phyloP scores from a whole-genome alignment of 2,113 vertebrate genomes.

The Eclectus roratus region DNA sequence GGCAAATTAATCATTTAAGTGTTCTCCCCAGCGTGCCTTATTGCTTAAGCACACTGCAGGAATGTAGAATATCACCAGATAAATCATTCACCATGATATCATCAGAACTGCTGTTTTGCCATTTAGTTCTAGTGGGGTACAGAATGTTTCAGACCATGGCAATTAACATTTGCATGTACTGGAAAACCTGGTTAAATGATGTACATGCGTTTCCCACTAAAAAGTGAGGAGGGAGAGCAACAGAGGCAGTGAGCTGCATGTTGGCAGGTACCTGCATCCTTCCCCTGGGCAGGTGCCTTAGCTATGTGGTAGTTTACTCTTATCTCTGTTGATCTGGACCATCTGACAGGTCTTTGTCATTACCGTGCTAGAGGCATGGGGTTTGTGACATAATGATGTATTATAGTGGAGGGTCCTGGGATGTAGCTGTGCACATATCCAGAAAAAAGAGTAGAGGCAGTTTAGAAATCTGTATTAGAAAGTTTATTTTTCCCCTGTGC shows the following conservation, averaged over 20 bases:
- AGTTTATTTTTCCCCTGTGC: background rate
- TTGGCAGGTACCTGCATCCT: background rate
- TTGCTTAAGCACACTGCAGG: background rate
- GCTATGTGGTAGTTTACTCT: background rate
- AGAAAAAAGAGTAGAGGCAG: background rate
- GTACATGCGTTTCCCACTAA: background rate
- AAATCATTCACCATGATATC: slow-evolving; percentile 52
- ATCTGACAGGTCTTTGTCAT: slow-evolving; percentile 2
- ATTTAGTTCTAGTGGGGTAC: slow-evolving; percentile 10
- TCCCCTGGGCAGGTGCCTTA: background rate
- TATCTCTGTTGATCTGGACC: slow-evolving; percentile 26
- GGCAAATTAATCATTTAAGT: slow-evolving; percentile 1
- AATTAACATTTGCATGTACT: slow-evolving; percentile 23
- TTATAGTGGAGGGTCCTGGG: background rate
- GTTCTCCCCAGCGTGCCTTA: background rate
- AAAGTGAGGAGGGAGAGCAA: background rate
- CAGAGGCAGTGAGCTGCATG: background rate
- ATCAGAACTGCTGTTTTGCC: slow-evolving; percentile 27
- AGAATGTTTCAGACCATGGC: slow-evolving; percentile 43
- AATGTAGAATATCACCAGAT: slow-evolving; percentile 19
- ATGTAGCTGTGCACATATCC: background rate
- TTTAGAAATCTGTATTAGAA: background rate
- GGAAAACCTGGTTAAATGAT: slow-evolving; percentile 8
- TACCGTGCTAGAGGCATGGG: background rate
- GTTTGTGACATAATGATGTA: background rate